Conservation (phyloP, 2,797 vertebrate genomes). For the Anguilla marmorata region DNA sequence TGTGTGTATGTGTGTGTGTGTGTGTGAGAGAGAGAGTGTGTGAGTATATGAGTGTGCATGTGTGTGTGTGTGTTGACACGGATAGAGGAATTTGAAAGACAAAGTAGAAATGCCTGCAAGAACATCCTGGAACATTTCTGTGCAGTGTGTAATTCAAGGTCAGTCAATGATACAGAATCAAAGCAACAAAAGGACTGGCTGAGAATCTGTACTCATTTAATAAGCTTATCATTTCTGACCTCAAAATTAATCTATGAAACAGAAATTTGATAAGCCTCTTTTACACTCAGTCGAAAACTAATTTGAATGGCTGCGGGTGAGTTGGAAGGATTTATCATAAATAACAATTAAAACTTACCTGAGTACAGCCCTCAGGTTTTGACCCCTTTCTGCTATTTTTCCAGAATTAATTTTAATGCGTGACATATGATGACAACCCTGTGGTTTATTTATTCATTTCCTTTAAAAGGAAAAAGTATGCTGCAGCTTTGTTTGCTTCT, state of each 20-base stretch:
- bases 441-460: not conserved
- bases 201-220: not conserved
- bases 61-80: too few relatives aligned
- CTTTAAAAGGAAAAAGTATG: too few relatives aligned
- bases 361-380: not conserved
- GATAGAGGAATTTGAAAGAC: not conserved
- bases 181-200: not conserved
- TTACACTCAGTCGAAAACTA: conserved; percentile 2
- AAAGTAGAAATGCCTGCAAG: not conserved
- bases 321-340: not conserved
- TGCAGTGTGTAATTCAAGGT: not conserved
- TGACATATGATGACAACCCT: not conserved
- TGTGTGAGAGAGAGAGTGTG: too few relatives aligned
- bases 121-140: not conserved
- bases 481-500: too few relatives aligned
- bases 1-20: not conserved
- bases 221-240: not conserved
- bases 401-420: not conserved
- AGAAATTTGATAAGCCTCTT: not conserved
- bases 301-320: conserved; percentile 5
- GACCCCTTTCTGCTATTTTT: not conserved
- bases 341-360: conserved; percentile 20
- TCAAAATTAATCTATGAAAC: not conserved
- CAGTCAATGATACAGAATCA: not conserved
- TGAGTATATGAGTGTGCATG: too few relatives aligned